Base-by-base conservation (phyloP, 2,888 invertebrate genomes). In the Limnephilus marmoratus region DNA sequence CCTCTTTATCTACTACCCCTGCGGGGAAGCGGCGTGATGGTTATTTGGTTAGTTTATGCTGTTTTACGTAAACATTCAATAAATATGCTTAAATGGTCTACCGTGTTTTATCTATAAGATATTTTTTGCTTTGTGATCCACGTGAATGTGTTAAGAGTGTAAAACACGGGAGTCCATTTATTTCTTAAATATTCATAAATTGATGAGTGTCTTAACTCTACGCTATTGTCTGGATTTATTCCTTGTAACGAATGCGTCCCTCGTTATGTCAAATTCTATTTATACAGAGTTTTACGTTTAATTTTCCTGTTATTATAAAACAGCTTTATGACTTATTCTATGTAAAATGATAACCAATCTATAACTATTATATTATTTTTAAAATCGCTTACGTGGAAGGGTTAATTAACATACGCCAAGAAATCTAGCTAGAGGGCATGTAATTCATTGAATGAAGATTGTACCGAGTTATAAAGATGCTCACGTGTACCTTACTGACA, bases 391-490 rank as follows among this genome's bases (percentile, higher is more conserved):
- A 68, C 68, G 18, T n/a, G 4, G 34, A 37, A 37, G 83, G 83
- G 83, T 83, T 83, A 83, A 83, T 34, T 34, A 83, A 83, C 18
- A 37, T 83, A 83, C 15, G 83, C 18, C 37, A n/a, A 83, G 83
- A 37, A 34, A 34, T 34, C 18, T 41, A 18, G 83, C 83, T 83
- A 83, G 41, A 83, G 83, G 83, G 83, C 83, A 83, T 83, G 83
- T 41, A 34, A 34, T 83, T 41, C 83, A 83, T 83, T 37, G 37
- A 83, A 83, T 83, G 37, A 83, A 83, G 83, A 83, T 83, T 37
- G 41, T 83, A 83, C 83, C 83, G 37, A 83, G 83, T 83, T 34
- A 31, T 34, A 83, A 34, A 83, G 83, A 83, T 83, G 83, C 83
- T 83, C 83, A 83, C 83, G 41, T 83, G 83, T 83, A 68, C 24